These are phyloP conservation scores for Oreochromis tanganicae DNA, from an alignment of 2,113 vertebrate genomes.

Conservation along the genomic window DNA sequence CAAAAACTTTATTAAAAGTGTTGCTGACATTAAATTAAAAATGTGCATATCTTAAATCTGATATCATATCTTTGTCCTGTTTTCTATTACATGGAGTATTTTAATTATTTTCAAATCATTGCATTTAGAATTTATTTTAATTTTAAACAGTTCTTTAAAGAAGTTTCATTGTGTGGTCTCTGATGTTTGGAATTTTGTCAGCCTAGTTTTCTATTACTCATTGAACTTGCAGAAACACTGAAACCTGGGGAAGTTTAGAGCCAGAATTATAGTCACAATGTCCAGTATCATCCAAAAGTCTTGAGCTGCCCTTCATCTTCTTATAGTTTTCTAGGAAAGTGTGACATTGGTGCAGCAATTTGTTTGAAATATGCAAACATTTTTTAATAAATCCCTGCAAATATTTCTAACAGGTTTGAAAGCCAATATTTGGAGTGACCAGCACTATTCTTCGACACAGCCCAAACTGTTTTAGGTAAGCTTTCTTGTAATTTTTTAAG, in stretches of 20 bases:
- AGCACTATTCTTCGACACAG: neutral
- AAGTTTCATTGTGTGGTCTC: neutral
- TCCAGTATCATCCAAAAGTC: neutral
- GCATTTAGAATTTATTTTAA: neutral
- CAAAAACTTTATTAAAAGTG: neutral
- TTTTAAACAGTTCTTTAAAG: neutral
- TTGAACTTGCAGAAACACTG: neutral
- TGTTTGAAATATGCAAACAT: neutral
- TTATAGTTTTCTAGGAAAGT: neutral
- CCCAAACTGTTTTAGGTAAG: neutral
- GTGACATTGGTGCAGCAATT: neutral
- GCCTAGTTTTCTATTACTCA: neutral
- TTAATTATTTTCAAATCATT: neutral
- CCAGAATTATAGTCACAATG: neutral
- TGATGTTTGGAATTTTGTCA: neutral
- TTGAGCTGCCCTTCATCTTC: neutral
- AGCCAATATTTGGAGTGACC: neutral
- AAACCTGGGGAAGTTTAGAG: neutral
- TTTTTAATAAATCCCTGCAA: neutral
- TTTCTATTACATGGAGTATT: neutral
- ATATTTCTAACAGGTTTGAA: neutral
- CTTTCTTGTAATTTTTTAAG: neutral
- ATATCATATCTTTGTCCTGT: neutral
- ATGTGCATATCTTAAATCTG: neutral
- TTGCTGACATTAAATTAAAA: neutral